Evolutionary conservation across 2,888 invertebrate species (phyloP).

Genomic region (Hypercompe scribonia): DNA sequence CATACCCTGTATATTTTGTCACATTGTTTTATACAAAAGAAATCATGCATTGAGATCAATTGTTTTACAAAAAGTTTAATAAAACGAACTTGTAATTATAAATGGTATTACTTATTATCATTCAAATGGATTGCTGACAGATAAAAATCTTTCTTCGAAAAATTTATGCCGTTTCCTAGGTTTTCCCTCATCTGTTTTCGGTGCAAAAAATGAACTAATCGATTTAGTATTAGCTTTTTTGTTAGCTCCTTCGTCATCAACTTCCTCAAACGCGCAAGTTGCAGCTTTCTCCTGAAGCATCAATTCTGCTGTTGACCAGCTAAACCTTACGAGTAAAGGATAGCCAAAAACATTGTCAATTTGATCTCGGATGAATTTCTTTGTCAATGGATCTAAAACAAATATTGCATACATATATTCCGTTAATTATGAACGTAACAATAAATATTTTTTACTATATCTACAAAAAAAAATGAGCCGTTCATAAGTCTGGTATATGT

Average conservation of each 20-base stretch:
- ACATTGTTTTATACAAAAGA: not conserved
- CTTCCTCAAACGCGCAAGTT: constrained; percentile 90
- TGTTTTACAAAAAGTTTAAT: not conserved
- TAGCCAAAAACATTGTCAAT: constrained; percentile 97
- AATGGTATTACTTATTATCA: constrained; percentile 48
- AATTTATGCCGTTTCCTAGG: constrained; percentile 88
- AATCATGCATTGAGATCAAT: not conserved
- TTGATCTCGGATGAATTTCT: constrained; percentile 93
- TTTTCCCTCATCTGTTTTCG: constrained; percentile 67
- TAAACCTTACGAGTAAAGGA: constrained; percentile 96
- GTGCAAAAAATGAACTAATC: constrained; percentile 88
- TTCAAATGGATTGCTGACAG: constrained; percentile 81
- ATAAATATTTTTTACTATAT: too few species aligned
- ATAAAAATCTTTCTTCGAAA: constrained; percentile 89
- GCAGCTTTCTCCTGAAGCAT: constrained; percentile 92
- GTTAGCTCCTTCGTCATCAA: constrained; percentile 81
- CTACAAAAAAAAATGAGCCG: too few species aligned
- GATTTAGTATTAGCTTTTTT: constrained; percentile 80
- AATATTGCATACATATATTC: constrained; percentile 7
- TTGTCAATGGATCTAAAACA: constrained; percentile 95
- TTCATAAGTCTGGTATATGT: too few species aligned
- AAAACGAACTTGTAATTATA: not conserved
- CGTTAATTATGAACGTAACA: not conserved
- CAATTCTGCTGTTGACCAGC: constrained; percentile 97
- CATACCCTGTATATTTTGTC: not conserved